These are phyloP conservation scores for Chamaedrilus cognettii DNA, from an alignment of 2,888 invertebrate genomes.

Conservation along the genomic window DNA sequence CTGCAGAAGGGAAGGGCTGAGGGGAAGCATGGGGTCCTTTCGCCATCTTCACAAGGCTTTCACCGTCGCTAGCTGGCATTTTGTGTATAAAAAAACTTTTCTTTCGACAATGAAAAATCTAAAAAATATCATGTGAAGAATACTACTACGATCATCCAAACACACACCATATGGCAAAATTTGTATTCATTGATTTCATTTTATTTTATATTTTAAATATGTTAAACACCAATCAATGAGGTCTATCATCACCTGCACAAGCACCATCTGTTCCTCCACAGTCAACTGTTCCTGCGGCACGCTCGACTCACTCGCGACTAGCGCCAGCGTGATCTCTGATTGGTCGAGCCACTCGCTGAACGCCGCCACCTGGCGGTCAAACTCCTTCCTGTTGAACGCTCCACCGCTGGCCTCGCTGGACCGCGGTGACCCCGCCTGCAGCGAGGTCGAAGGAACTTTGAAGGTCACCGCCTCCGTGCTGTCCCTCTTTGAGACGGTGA, in stretches of 20 bases:
- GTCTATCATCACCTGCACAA: constrained; percentile 48
- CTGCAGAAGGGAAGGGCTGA: too few species aligned
- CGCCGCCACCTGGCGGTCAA: constrained; percentile 46
- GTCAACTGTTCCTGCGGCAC: constrained; percentile 62
- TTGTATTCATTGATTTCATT: too few species aligned
- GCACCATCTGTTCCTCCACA: constrained; percentile 62
- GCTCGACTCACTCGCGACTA: constrained; percentile 47
- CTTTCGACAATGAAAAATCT: too few species aligned
- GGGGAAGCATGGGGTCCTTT: too few species aligned
- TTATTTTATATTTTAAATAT: too few species aligned
- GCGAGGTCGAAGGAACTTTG: constrained; percentile 29
- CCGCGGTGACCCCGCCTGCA: constrained; percentile 38
- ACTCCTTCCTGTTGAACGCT: constrained; percentile 46
- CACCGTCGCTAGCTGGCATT: too few species aligned
- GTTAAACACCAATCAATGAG: too few species aligned
- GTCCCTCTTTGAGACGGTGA: constrained; percentile 33
- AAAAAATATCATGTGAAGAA: too few species aligned
- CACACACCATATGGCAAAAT: too few species aligned
- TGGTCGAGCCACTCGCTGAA: constrained; percentile 55
- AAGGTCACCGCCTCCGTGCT: constrained; percentile 28
- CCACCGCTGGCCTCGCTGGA: constrained; percentile 30
- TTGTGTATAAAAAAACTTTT: too few species aligned
- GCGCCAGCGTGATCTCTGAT: constrained; percentile 52
- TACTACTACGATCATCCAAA: background rate
- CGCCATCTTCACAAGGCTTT: too few species aligned